phyloP scores from a whole-genome alignment of 2,113 vertebrate species.

The Erpornis zantholeuca region DNA sequence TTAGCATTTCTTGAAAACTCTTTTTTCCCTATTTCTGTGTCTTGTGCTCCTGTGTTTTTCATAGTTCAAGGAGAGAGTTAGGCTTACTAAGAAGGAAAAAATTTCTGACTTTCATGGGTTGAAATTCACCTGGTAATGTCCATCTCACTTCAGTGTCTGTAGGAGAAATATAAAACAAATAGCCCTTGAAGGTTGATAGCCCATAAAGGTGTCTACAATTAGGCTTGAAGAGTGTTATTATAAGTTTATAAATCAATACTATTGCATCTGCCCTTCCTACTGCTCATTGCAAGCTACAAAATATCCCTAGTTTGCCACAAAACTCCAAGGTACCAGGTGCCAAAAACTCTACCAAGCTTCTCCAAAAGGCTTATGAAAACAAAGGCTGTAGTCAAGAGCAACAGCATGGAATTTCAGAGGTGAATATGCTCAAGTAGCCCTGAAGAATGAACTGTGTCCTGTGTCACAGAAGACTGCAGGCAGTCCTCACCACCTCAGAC shows the following conservation, averaged over 20 bases:
- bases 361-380: not conserved
- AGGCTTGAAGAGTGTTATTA: not conserved
- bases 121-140: not conserved
- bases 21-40: not conserved
- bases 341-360: not conserved
- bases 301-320: not conserved
- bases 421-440: not conserved
- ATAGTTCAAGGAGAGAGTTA: not conserved
- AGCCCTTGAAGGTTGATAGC: not conserved
- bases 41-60: not conserved
- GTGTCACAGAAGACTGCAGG: not conserved
- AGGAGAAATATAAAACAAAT: not conserved
- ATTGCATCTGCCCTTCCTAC: not conserved
- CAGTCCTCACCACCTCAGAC: not conserved
- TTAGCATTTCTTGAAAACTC: not conserved
- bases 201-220: not conserved
- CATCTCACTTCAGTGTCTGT: not conserved
- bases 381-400: not conserved
- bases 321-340: not conserved
- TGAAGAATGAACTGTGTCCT: not conserved
- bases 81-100: not conserved
- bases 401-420: not conserved
- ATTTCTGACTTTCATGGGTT: not conserved
- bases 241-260: not conserved
- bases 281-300: not conserved